A percentile compares a stretch with the other conserved stretches of the same genome.
phyloP scores from a whole-genome alignment of 2,797 vertebrate genomes.

The Sylvilagus floridanus region DNA sequence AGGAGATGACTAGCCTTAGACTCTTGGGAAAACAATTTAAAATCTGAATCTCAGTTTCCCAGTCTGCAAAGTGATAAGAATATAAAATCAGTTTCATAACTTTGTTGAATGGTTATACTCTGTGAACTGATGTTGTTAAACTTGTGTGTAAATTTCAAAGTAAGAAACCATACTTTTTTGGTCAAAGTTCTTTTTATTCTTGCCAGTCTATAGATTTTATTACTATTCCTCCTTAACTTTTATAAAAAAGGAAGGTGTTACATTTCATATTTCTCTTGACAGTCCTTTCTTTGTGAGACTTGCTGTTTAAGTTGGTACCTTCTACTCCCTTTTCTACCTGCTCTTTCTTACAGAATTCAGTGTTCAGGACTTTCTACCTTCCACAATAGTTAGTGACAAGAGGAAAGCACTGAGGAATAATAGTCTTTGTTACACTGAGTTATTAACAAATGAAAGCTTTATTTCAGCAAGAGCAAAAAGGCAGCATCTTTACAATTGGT shows the following conservation, averaged over 20 bases:
- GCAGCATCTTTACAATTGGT: not conserved
- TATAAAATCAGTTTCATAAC: not conserved
- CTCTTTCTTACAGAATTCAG: conserved; percentile 20
- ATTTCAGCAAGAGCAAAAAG: conserved; percentile 42
- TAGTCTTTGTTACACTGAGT: not conserved
- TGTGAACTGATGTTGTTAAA: not conserved
- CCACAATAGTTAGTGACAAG: not conserved
- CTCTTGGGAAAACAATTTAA: not conserved
- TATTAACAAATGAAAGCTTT: conserved; percentile 60
- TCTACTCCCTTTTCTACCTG: not conserved
- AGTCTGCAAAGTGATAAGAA: not conserved
- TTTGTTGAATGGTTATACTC: not conserved
- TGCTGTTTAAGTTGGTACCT: not conserved
- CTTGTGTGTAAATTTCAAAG: not conserved
- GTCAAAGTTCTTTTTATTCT: conserved; percentile 42
- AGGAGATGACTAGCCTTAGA: not conserved
- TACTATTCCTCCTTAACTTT: not conserved
- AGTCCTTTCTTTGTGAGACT: not conserved
- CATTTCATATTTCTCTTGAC: not conserved
- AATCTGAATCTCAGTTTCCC: not conserved
- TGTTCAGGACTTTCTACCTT: not conserved
- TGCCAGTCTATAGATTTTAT: not conserved
- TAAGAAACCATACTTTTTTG: not conserved
- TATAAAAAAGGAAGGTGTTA: not conserved
- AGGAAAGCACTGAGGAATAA: not conserved